Conservation (phyloP, 2,797 vertebrate species). For the Enteromius viviparus region DNA sequence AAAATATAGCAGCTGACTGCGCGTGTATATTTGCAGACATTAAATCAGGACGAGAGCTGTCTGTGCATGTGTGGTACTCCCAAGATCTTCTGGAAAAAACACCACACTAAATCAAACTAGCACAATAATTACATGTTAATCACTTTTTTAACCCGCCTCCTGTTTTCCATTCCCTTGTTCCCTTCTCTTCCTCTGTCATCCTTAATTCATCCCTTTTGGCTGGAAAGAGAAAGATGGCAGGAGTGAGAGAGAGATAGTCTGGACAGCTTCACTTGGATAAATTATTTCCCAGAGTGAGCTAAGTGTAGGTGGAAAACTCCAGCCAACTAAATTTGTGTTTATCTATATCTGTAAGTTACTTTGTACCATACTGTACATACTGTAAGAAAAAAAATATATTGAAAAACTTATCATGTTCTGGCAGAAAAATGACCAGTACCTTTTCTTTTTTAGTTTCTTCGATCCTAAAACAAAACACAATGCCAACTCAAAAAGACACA, state of each 20-base stretch:
- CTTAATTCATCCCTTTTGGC: conserved; percentile 68
- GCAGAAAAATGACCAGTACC: too few species aligned
- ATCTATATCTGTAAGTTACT: conserved; percentile 2
- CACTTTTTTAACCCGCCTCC: conserved; percentile 67
- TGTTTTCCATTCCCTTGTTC: conserved; percentile 27
- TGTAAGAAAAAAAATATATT: background rate
- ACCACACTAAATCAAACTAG: conserved; percentile 70
- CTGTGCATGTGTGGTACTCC: background rate
- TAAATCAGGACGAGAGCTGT: conserved; percentile 67
- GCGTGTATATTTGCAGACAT: conserved; percentile 68
- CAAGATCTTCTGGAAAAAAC: conserved; percentile 63
- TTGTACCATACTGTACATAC: background rate
- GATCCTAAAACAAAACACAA: background rate
- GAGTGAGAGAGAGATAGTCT: conserved; percentile 22
- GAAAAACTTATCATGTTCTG: background rate
- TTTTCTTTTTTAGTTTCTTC: background rate
- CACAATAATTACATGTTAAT: conserved; percentile 74
- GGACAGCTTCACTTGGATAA: conserved; percentile 49
- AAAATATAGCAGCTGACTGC: conserved; percentile 48
- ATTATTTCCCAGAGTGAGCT: conserved; percentile 58
- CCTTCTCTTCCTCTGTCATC: conserved; percentile 62
- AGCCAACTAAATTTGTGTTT: background rate
- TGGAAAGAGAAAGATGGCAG: conserved; percentile 48
- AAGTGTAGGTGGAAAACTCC: conserved; percentile 40
- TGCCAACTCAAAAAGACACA: background rate